Conservation (phyloP, 2,797 vertebrate genomes). For the Lates japonicus region DNA sequence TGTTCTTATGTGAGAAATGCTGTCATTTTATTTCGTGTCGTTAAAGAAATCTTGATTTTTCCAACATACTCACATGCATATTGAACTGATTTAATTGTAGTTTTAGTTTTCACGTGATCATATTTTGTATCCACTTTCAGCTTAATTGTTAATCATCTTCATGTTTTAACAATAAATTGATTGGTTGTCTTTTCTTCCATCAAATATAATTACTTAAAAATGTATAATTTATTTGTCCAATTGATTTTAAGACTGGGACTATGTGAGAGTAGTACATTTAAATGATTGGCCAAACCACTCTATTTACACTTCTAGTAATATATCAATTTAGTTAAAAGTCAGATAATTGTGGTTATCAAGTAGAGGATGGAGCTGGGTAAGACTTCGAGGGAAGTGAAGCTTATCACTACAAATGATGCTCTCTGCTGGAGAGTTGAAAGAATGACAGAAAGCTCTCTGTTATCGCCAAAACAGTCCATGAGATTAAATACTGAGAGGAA, state of each 20-base stretch:
- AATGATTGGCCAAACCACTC: neutral
- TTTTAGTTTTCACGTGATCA: neutral
- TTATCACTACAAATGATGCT: slow-evolving; percentile 27
- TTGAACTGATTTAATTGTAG: neutral
- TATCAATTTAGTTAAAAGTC: neutral
- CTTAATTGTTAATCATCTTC: neutral
- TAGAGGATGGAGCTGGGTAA: neutral
- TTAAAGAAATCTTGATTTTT: neutral
- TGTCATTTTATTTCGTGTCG: neutral
- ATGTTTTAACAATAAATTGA: neutral
- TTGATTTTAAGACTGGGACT: neutral
- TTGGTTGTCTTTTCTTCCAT: neutral
- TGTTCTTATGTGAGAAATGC: neutral
- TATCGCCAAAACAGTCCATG: neutral
- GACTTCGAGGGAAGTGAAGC: neutral
- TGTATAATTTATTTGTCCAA: neutral
- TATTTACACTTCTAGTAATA: neutral
- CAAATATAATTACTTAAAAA: neutral
- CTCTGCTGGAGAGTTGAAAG: slow-evolving; percentile 59
- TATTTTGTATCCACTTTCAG: neutral
- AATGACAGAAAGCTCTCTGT: neutral
- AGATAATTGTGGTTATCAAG: neutral
- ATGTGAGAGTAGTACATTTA: neutral
- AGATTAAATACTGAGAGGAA: neutral
- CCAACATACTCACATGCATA: neutral